Percentiles rank a stretch among this genome's conserved stretches.
Evolutionary conservation across 2,113 vertebrate species (phyloP).

Genomic region (Bucco capensis): DNA sequence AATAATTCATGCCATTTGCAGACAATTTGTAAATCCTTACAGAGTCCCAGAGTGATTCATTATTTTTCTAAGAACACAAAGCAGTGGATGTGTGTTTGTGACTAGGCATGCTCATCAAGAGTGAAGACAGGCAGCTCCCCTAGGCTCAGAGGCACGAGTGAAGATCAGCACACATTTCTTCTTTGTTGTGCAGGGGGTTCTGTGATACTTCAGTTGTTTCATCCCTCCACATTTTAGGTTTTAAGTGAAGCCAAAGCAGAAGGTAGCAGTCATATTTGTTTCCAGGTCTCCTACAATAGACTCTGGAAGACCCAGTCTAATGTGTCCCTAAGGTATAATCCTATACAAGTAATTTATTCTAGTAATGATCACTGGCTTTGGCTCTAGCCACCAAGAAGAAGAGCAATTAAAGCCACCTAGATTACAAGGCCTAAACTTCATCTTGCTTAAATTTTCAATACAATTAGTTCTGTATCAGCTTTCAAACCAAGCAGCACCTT

Average conservation of each 20-base stretch:
- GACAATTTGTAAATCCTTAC: conserved; percentile 25
- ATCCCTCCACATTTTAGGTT: not conserved
- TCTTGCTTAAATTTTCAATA: not conserved
- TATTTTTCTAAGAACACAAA: conserved; percentile 13
- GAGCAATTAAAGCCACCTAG: not conserved
- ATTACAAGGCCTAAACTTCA: not conserved
- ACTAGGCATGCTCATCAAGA: not conserved
- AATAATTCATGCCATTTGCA: conserved; percentile 39
- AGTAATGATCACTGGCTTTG: not conserved
- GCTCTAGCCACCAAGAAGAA: not conserved
- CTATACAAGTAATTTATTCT: not conserved
- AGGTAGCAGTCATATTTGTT: not conserved
- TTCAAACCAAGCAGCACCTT: not conserved
- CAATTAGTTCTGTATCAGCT: not conserved
- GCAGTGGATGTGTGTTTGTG: not conserved
- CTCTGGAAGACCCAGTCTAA: not conserved
- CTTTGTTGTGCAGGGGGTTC: not conserved
- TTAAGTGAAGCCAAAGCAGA: not conserved
- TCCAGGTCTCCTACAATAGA: not conserved
- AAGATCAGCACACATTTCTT: not conserved
- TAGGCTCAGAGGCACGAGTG: not conserved
- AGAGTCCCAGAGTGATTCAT: conserved; percentile 31
- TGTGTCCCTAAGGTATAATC: not conserved
- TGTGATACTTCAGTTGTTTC: not conserved
- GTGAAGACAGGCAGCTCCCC: not conserved